Base-by-base conservation (phyloP, 2,888 invertebrate species). In the Leptogaster cylindrica region DNA sequence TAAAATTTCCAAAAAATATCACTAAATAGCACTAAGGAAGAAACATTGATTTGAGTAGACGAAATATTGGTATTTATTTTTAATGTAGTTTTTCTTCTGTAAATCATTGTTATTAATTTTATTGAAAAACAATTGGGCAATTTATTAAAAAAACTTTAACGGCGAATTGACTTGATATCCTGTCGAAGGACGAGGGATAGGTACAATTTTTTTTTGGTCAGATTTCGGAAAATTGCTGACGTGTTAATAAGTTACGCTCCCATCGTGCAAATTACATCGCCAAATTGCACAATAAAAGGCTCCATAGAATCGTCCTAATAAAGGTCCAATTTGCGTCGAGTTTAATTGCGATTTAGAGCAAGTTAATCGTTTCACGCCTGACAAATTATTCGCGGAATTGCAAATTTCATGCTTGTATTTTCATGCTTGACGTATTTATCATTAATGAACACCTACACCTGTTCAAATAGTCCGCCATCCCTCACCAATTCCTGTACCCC, bases 281-380 rank as follows among this genome's bases (percentile, higher is more conserved):
- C 46, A 46, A 46, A 46, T 46, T 20, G 23, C 46, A 46, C 46
- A 46, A 46, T 46, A 46, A 46, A 46, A 46, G 46, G 23, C 23
- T 25, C 23, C 46, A 46, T 23, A 46, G 18, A 20, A 46, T 20
- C 46, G 18, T 12, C 23, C 46, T 46, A 46, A 46, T 23, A 46
- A 25, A 46, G n/a, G 23, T 23, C 50, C 50, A 50, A 50, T 50
- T 50, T 50, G 27, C 23, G 28, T n/a, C n/a, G n/a, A 25, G 27
- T 50, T 50, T 50, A 50, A 50, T 50, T 50, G 50, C 50, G 28
- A 50, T 50, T 50, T 50, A 50, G 23, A 27, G 27, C 27, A 27
- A 25, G 50, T 50, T 50, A 50, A 50, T 50, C 50, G 50, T 27
- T 50, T 50, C 50, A 50, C 50, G 50, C 50, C 27, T 50, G 50